Base-by-base conservation (phyloP, 1,140 invertebrate genomes). In the Drosophila rhopaloa region DNA sequence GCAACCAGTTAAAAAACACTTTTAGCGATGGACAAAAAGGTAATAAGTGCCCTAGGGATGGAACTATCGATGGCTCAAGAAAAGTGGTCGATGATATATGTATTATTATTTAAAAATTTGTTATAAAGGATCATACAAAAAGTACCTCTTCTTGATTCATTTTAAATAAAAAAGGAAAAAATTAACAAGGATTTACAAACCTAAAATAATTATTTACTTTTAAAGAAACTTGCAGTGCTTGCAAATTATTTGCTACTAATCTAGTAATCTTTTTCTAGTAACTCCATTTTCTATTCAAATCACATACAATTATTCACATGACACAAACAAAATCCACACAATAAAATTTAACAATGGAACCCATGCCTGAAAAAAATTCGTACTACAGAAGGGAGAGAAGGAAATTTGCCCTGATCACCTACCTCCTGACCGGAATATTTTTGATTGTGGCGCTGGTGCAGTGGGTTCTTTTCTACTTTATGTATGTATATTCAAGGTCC, bases 391-490 rank as follows among this genome's bases (percentile, higher is more conserved):
- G 40, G 5, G 16, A 43, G 5, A 38, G 71, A 10, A 19, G 27
- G 5, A 62, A 11, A 14, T 75, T 75, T 11, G 50, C 58, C 10
- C 0, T 24, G 0, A 40, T 46, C 1, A 47, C 72, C 0, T 76
- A 76, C 32, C 7, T 67, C 0, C 16, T 76, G 16, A 50, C 72
- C 4, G n/a, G 5, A 3, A 7, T 47, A 9, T 47, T 47, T 14
- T 10, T 76, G 24, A 11, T 76, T 6, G 1, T 75, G 1, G 37
- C 60, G 10, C 40, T 44, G 6, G 14, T 47, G n/a, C 56, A 81
- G 43, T 85, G 82, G 79, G 27, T 16, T 27, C 1, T 72, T 8
- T 68, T 81, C n/a, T 3, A 71, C 19, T 10, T 53, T 5, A 0
- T 81, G 82, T 85, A 61, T 53, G 82, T 72, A 48, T 27, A 14